These are phyloP conservation scores for Erythrocercus mccallii DNA, from an alignment of 2,113 vertebrate genomes.

Conservation along the genomic window DNA sequence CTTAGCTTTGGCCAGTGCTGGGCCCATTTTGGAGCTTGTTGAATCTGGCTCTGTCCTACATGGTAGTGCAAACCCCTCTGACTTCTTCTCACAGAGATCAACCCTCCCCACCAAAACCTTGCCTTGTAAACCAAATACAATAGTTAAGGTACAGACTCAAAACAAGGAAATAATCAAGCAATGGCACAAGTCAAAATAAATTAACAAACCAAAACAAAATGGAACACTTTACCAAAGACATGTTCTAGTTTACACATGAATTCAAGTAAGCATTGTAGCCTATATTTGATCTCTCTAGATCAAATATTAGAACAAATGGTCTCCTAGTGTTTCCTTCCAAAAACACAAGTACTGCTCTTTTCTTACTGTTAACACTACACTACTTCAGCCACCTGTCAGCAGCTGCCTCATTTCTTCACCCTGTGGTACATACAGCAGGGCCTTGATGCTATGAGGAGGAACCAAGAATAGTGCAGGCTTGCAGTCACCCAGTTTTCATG, in stretches of 20 bases:
- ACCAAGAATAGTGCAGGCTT: not conserved
- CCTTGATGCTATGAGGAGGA: not conserved
- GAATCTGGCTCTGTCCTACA: not conserved
- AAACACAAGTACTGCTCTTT: not conserved
- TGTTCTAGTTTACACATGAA: not conserved
- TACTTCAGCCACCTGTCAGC: not conserved
- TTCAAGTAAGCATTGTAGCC: not conserved
- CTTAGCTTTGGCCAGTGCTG: not conserved
- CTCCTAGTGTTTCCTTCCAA: not conserved
- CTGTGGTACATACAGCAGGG: not conserved
- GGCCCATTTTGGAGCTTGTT: not conserved
- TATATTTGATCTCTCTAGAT: no score
- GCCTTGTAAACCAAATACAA: not conserved
- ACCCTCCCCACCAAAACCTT: not conserved
- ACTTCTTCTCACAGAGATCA: not conserved
- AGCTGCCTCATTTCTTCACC: not conserved
- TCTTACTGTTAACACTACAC: not conserved
- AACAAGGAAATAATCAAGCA: not conserved
- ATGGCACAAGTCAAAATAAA: not conserved
- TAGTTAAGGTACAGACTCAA: not conserved
- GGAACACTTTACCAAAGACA: not conserved
- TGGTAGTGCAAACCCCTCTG: accelerated
- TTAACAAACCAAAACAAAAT: not conserved
- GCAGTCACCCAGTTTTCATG: not conserved
- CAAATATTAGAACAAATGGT: not conserved